phyloP scores from a whole-genome alignment of 2,888 invertebrate genomes.

The Nephrocerus scutellatus region DNA sequence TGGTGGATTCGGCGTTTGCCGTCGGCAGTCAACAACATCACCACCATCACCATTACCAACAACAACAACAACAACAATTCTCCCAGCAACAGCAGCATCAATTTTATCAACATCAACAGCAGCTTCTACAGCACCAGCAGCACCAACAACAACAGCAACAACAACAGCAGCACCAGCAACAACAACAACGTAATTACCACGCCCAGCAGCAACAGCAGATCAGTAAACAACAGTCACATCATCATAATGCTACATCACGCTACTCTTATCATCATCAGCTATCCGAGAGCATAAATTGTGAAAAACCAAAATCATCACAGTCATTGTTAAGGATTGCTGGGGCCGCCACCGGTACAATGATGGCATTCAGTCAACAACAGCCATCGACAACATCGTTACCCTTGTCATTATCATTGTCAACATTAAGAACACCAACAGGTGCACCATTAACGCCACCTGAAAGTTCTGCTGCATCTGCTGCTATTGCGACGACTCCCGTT shows the following conservation, averaged over 20 bases:
- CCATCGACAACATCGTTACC: too few relatives aligned
- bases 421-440: neutral
- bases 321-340: too few relatives aligned
- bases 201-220: slow-evolving; percentile 25
- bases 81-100: slow-evolving; percentile 14
- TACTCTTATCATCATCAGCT: neutral
- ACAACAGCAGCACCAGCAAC: slow-evolving; percentile 22
- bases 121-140: slow-evolving; percentile 25
- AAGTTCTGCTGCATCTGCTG: slow-evolving; percentile 20
- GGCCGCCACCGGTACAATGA: too few relatives aligned
- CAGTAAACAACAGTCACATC: slow-evolving; percentile 12
- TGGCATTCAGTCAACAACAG: too few relatives aligned
- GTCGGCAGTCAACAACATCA: slow-evolving; percentile 30
- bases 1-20: slow-evolving; percentile 28
- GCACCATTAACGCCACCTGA: slow-evolving; percentile 26
- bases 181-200: slow-evolving; percentile 30
- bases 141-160: slow-evolving; percentile 12
- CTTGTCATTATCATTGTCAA: neutral
- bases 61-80: neutral
- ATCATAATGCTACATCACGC: neutral
- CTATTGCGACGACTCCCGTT: slow-evolving; percentile 15
- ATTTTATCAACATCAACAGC: slow-evolving; percentile 25
- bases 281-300: too few relatives aligned
- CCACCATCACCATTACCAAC: slow-evolving; percentile 23
- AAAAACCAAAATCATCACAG: too few relatives aligned